phyloP scores from a whole-genome alignment of 2,888 invertebrate species.

The Ernsta delagoae region DNA sequence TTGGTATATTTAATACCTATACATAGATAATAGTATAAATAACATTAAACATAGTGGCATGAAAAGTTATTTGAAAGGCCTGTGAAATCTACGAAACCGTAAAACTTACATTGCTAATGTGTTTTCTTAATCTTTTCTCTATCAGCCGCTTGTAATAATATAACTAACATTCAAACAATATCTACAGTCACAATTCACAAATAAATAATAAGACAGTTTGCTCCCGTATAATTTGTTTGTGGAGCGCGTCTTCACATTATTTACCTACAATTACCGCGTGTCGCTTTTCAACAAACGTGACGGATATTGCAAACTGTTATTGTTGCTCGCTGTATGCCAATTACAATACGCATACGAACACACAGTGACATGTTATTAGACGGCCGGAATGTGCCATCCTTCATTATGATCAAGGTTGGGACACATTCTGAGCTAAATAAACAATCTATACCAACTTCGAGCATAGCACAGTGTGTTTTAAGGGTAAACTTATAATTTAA shows the following conservation, averaged over 20 bases:
- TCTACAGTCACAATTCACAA: neutral
- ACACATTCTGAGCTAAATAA: neutral
- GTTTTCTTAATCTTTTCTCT: no score
- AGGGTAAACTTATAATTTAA: no score
- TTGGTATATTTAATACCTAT: no score
- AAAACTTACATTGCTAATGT: no score
- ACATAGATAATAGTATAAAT: no score
- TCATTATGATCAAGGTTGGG: conserved; percentile 20
- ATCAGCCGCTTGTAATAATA: neutral
- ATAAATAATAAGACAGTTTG: neutral
- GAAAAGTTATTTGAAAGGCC: no score
- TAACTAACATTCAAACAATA: neutral
- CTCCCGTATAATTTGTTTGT: neutral
- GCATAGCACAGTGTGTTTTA: neutral
- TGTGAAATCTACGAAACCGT: no score
- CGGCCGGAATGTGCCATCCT: conserved; percentile 17
- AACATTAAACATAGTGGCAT: no score
- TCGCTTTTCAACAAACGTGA: conserved; percentile 24
- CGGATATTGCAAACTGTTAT: conserved; percentile 26
- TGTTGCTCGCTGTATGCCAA: conserved; percentile 29
- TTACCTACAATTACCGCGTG: conserved; percentile 20
- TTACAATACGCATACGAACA: conserved; percentile 16
- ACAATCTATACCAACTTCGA: neutral
- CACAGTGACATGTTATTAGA: conserved; percentile 27
- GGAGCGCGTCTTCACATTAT: conserved; percentile 8